Evolutionary conservation across 2,113 vertebrate genomes (phyloP), one percentile per base, ranked within the genome.

Genomic region (Acanthisitta chloris): DNA sequence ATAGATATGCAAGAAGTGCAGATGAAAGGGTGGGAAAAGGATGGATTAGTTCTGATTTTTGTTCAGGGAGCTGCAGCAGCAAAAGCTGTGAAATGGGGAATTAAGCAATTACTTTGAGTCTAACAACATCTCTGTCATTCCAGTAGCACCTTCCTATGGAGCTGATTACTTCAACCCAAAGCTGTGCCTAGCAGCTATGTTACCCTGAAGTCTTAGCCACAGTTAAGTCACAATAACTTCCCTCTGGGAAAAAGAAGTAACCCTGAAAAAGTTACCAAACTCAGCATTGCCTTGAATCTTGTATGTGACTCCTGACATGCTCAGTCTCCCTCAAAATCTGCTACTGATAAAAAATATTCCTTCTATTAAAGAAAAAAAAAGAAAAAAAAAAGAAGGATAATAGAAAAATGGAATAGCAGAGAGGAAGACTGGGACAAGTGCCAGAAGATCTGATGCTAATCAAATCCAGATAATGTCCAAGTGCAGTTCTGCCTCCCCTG

Each of bases 391-490:
- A 12, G 15, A 62, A 62, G 29, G 43, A 58, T 80, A 88, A 78
- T 26, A 51, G 65, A 36, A 79, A 70, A 88, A 66, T 21, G 38
- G 66, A 92, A 76, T 69, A 61, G 70, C 5, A 6, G 70, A 29
- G 54, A 83, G 38, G 57, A 88, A 76, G 42, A 54, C 86, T 81
- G 87, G 95, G 95, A 77, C 3, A 12, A 42, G 31, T 61, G 87
- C 92, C 93, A 92, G 81, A 33, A 89, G 57, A 49, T 69, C 54
- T 80, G 81, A 84, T 73, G 48, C 36, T 95, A 94, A 96, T 95
- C 78, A 64, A 74, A 65, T 88, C 77, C 84, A 96, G 89, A 93
- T 87, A 79, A 76, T 48, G 40, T 91, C 84, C 65, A 80, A 94
- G 18, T 38, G 57, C 90, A 59, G 54, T 38, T 34, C 57, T 8